Evolutionary conservation across 2,797 vertebrate genomes (phyloP).

Genomic region (Mareca strepera): DNA sequence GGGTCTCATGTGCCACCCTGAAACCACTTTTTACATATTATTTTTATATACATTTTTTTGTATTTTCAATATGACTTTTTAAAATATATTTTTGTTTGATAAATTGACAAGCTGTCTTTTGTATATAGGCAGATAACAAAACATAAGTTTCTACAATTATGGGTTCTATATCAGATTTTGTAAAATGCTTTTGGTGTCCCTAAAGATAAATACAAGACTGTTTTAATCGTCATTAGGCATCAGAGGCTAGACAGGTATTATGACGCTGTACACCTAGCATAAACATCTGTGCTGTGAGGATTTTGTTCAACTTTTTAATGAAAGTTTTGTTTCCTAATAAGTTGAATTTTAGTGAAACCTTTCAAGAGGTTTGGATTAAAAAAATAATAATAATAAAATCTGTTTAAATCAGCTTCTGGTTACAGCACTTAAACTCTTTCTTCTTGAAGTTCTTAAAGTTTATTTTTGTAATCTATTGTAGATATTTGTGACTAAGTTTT

Average conservation of each 20-base stretch:
- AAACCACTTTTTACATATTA: not conserved
- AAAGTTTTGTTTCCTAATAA: not conserved
- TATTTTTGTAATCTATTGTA: not conserved
- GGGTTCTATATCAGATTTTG: not conserved
- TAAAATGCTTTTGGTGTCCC: not conserved
- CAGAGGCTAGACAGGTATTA: not conserved
- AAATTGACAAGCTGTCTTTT: not conserved
- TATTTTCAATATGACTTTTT: not conserved
- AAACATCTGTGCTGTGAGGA: not conserved
- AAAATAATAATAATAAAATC: not conserved
- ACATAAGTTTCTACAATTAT: not conserved
- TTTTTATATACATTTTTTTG: not conserved
- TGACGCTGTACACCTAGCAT: not conserved
- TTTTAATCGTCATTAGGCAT: fast-evolving
- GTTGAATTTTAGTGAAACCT: not conserved
- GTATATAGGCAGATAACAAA: not conserved
- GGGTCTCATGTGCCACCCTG: not conserved
- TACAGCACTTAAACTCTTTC: not conserved
- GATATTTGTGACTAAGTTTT: not conserved
- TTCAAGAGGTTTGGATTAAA: not conserved
- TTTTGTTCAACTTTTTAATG: not conserved
- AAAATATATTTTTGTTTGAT: not conserved
- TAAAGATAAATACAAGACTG: not conserved
- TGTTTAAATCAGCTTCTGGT: not conserved
- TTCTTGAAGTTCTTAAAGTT: not conserved